Percentiles rank a stretch among this genome's conserved stretches.
These are phyloP conservation scores for Syngnathus acus DNA, from an alignment of 2,797 vertebrate genomes.

Conservation along the genomic window DNA sequence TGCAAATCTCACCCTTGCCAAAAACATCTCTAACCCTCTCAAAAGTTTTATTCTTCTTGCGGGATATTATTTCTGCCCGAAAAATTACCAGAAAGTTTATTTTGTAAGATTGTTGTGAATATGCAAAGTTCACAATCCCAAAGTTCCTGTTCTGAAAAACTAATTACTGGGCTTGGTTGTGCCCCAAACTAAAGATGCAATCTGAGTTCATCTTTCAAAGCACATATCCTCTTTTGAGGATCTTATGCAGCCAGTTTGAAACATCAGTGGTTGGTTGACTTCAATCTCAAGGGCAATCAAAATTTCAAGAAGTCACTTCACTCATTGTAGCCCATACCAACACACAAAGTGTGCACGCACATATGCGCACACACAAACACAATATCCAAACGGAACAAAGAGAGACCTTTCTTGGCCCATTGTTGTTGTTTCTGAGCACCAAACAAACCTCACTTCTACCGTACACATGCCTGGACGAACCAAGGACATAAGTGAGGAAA, in stretches of 20 bases:
- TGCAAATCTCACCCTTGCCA: neutral
- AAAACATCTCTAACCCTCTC: neutral
- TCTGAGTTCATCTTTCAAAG: neutral
- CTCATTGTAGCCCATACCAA: slow-evolving; percentile 10
- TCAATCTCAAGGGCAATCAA: slow-evolving; percentile 53
- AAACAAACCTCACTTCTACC: slow-evolving; percentile 12
- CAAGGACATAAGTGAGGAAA: slow-evolving; percentile 41
- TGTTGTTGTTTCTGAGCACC: slow-evolving; percentile 40
- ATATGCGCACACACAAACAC: slow-evolving; percentile 7
- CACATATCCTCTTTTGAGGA: neutral
- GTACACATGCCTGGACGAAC: slow-evolving; percentile 25
- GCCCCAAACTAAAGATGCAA: neutral
- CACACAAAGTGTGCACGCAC: neutral
- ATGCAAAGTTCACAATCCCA: neutral
- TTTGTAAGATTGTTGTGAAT: neutral
- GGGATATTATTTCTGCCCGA: neutral
- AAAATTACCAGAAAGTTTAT: neutral
- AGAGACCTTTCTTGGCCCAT: slow-evolving; percentile 18
- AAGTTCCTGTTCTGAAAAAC: neutral
- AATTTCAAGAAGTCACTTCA: slow-evolving; percentile 39
- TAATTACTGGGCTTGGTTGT: neutral
- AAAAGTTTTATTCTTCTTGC: neutral
- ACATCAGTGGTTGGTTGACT: slow-evolving; percentile 50
- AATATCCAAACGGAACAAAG: slow-evolving; percentile 13
- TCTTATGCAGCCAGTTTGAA: slow-evolving; percentile 49